Evolutionary conservation across 2,888 invertebrate species (phyloP), one percentile per base, ranked within the genome.

Genomic region (Melipona bicolor): DNA sequence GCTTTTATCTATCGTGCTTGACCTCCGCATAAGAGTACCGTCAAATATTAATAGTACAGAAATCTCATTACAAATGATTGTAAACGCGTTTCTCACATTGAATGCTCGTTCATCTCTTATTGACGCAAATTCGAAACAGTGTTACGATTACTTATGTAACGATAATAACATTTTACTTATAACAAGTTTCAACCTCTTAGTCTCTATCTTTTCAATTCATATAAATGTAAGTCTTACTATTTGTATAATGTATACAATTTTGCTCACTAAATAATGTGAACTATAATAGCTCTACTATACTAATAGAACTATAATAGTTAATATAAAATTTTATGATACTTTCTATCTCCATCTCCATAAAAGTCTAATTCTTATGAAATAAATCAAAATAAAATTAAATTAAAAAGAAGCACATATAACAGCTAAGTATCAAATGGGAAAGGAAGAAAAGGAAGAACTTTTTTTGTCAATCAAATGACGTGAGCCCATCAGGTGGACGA

Each of bases 131-230:
- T 32, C 32, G 50, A 76, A 74, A 64, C 36, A 24, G 54, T 50
- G 76, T 76, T 79, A 69, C 56, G 75, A 69, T 56, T 70, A 76
- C 80, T 62, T 69, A 64, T 76, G 80, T 59, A 80, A 54, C 24
- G 70, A 80, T 80, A 76, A 69, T 13, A 15, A 50, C 17, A 6
- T 27, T 75, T 54, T n/a, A 4, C n/a, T 75, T 79, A 17, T 43
- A 68, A 43, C 27, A 61, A 52, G 27, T 27, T 62, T 43, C 17
- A 56, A 11, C 11, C 9, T 43, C 43, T 9, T 56, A 56, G 56
- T 15, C 3, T n/a, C 11, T 56, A n/a, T 56, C 15, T 56, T 15
- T 56, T 5, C n/a, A 56, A 56, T 56, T n/a, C 21, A 27, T 24
- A 6, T 0, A 21, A 59, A 54, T 11, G 21, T 27, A 27, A 32